Evolutionary conservation across 2,113 vertebrate genomes (phyloP), one percentile per base, ranked within the genome.

Genomic region (Peromyscus leucopus): DNA sequence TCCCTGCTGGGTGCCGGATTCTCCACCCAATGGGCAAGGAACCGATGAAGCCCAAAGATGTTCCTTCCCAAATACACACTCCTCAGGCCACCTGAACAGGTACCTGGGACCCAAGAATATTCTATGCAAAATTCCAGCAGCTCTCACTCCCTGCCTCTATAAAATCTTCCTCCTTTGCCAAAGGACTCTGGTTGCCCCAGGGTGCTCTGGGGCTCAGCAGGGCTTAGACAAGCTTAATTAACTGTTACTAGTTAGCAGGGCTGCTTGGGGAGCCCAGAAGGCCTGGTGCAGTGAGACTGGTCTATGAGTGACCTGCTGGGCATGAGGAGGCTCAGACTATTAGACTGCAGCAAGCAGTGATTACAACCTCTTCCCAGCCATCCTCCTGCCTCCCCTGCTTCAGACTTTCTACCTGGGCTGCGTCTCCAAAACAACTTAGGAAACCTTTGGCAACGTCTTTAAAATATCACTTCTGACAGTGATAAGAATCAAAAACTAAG

Each of bases 351-450:
- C 11, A 48, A 13, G 17, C 57, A 42, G n/a, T 36, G 39, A 59
- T 36, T 12, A 42, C 24, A 48, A 33, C 76, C 8, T 21, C 31
- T 17, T 48, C 39, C 12, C 8, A n/a, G 42, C 8, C 10, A 10
- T 31, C 22, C 65, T 16, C 3, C n/a, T 42, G 22, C 48, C n/a
- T 51, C 51, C 9, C 51, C 51, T 51, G 51, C 8, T 51, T 19
- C 28, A 22, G 1, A 0, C 2, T 21, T 19, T 15, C 8, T 5
- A 28, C 10, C 7, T 10, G 22, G 7, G 2, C 16, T 39, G 51
- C 36, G 15, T 39, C 7, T 26, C 46, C 19, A 82, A 21, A 16
- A 26, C 3, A 7, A 65, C 0, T 4, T 26, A 59, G 16, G 21
- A 21, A 21, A 67, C 31, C 11, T 55, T 95, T 16, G 39, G 36